Percentiles rank a stretch among this genome's conserved stretches.
Conservation (phyloP, 2,888 invertebrate species). For the Odontocolon sp. region DNA sequence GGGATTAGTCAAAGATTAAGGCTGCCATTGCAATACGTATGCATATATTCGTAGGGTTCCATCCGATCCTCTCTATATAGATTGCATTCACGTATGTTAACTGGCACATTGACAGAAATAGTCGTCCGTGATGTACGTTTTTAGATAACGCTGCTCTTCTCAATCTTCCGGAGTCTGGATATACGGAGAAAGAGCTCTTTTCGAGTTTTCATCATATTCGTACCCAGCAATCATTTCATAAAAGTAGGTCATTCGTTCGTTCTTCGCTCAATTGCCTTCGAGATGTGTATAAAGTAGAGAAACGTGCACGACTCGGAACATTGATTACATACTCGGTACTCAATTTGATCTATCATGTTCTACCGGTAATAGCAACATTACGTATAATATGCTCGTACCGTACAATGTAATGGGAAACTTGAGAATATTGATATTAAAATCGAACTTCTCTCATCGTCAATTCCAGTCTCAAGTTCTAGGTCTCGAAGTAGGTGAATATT, state of each 20-base stretch:
- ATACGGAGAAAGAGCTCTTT: slow-evolving; percentile 19
- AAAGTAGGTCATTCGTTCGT: not conserved
- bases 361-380: too few species aligned
- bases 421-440: slow-evolving; percentile 8
- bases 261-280: too few species aligned
- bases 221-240: not conserved
- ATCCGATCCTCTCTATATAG: not conserved
- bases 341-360: too few species aligned
- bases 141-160: slow-evolving; percentile 28
- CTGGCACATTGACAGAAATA: slow-evolving; percentile 17
- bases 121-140: slow-evolving; percentile 18
- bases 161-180: slow-evolving; percentile 27
- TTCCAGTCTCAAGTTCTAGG: not conserved
- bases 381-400: too few species aligned
- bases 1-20: slow-evolving; percentile 59
- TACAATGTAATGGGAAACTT: slow-evolving; percentile 10
- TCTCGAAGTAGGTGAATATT: not conserved
- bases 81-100: not conserved
- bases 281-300: too few species aligned
- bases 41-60: slow-evolving; percentile 5
- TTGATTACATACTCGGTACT: slow-evolving; percentile 15
- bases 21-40: slow-evolving; percentile 44
- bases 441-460: not conserved
- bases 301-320: slow-evolving; percentile 28
- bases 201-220: slow-evolving; percentile 3